Conservation (phyloP, 2,113 vertebrate genomes). For the Polypterus bichir region DNA sequence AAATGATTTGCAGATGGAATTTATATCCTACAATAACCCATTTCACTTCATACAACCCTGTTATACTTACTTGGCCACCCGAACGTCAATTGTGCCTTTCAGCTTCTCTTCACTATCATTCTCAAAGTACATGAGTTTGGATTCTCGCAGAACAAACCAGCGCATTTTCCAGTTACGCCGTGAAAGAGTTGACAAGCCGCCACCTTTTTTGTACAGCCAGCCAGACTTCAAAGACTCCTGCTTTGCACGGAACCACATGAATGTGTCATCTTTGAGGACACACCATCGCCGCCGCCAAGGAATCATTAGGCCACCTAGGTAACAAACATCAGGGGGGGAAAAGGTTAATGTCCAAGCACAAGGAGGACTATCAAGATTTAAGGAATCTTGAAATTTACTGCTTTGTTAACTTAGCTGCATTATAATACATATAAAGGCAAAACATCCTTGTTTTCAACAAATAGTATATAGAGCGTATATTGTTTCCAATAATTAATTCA, state of each 20-base stretch:
- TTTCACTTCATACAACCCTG: too few relatives aligned
- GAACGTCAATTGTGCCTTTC: constrained; percentile 79
- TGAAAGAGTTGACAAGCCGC: constrained; percentile 75
- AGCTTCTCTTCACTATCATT: constrained; percentile 84
- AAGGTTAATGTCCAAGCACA: neutral
- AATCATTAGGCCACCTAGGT: constrained; percentile 69
- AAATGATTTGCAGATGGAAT: too few relatives aligned
- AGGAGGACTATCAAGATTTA: too few relatives aligned
- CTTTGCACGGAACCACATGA: constrained; percentile 84
- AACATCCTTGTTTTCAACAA: too few relatives aligned
- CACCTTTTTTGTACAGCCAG: constrained; percentile 86
- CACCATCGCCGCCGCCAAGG: constrained; percentile 79
- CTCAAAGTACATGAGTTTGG: constrained; percentile 82
- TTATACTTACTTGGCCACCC: constrained; percentile 60
- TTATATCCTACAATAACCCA: too few relatives aligned
- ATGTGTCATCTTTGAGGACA: constrained; percentile 76
- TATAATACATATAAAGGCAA: too few relatives aligned
- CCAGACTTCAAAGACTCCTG: constrained; percentile 76
- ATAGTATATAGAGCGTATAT: too few relatives aligned
- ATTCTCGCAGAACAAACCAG: constrained; percentile 81
- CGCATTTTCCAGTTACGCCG: constrained; percentile 89
- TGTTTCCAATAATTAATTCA: too few relatives aligned
- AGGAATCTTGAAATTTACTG: too few relatives aligned
- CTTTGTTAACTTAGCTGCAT: too few relatives aligned
- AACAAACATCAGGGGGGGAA: constrained; percentile 13